Conservation (phyloP, 1,140 invertebrate species). For the Drosophila ogumai region DNA sequence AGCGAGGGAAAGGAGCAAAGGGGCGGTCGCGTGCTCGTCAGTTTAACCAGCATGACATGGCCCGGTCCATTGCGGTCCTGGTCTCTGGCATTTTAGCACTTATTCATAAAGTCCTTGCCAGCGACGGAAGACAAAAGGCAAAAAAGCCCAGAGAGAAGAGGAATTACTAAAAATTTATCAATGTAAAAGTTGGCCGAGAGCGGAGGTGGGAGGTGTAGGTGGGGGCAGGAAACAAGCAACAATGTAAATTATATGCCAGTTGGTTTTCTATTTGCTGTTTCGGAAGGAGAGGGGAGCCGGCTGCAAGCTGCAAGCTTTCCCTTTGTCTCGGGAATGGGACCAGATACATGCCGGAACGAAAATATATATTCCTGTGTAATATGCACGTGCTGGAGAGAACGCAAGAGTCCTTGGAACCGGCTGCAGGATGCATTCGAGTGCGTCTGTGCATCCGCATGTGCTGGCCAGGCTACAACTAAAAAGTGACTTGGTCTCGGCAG, state of each 20-base stretch:
- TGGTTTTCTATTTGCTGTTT: slow-evolving; percentile 45
- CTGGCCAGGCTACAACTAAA: slow-evolving; percentile 4
- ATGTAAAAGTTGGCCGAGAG: slow-evolving; percentile 68
- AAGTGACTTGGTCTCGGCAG: slow-evolving; percentile 11
- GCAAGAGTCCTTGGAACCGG: slow-evolving; percentile 40
- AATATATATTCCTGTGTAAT: slow-evolving; percentile 2
- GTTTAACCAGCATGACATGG: slow-evolving; percentile 85
- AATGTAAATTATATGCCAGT: slow-evolving; percentile 83
- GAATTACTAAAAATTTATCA: slow-evolving; percentile 83
- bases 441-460: slow-evolving; percentile 23
- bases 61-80: slow-evolving; percentile 84
- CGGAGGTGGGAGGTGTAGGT: neutral
- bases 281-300: neutral
- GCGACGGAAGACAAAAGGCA: slow-evolving; percentile 51
- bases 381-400: slow-evolving; percentile 8
- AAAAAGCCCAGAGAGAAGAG: slow-evolving; percentile 66
- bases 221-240: slow-evolving; percentile 72
- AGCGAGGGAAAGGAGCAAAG: neutral
- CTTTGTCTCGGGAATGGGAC: slow-evolving; percentile 38
- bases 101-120: slow-evolving; percentile 82
- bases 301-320: slow-evolving; percentile 31
- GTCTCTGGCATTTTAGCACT: slow-evolving; percentile 84
- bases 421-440: slow-evolving; percentile 9
- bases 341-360: slow-evolving; percentile 19
- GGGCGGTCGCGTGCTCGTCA: slow-evolving; percentile 69